Conservation (phyloP, 2,113 vertebrate genomes). For the Chaetura pelagica region DNA sequence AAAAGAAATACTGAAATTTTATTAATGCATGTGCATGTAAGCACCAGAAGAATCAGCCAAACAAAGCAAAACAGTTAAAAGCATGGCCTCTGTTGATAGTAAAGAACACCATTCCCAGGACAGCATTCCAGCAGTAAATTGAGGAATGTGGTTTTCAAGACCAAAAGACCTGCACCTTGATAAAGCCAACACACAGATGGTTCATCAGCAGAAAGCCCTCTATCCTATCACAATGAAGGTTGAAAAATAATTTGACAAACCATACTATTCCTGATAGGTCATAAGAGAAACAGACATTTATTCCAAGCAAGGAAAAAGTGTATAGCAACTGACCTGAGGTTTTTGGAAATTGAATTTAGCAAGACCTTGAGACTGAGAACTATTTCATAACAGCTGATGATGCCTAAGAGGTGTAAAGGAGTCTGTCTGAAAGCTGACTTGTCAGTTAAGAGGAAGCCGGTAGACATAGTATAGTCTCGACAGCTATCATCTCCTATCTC, state of each 20-base stretch:
- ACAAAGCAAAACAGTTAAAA: neutral
- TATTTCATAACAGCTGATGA: neutral
- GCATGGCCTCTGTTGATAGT: neutral
- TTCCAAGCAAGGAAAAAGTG: neutral
- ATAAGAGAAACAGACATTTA: neutral
- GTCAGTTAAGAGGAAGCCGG: neutral
- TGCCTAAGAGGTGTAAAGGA: neutral
- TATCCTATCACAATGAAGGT: neutral
- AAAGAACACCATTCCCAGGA: neutral
- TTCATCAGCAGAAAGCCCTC: neutral
- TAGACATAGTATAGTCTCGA: accelerated
- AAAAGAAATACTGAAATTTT: neutral
- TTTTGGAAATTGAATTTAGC: neutral
- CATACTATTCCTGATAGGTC: neutral
- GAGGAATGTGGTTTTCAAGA: neutral
- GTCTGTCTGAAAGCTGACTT: neutral
- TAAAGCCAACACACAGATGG: neutral
- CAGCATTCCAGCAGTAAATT: neutral
- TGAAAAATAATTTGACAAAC: neutral
- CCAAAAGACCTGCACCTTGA: neutral
- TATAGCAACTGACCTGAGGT: neutral
- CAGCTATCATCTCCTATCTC: neutral
- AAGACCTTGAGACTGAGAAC: neutral
- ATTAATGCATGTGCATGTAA: neutral
- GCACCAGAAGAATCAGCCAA: neutral